A percentile compares a stretch with the other conserved stretches of the same genome.
These are phyloP conservation scores for Nomada ferruginata DNA, from an alignment of 2,888 invertebrate genomes.

Conservation along the genomic window DNA sequence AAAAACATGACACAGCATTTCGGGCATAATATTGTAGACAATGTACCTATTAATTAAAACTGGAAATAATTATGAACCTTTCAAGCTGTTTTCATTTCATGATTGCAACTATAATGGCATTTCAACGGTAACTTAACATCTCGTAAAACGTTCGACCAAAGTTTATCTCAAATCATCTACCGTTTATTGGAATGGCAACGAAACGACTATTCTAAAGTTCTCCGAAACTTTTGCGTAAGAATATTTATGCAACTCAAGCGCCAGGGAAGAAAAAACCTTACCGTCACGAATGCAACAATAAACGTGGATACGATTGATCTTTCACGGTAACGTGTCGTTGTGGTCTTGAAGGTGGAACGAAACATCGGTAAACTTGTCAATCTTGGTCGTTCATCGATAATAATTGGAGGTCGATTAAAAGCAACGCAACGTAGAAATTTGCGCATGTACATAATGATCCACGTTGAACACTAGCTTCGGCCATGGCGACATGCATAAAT, in stretches of 20 bases:
- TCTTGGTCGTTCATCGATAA: not conserved
- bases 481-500: slow-evolving; percentile 51
- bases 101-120: too few species aligned
- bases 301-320: not conserved
- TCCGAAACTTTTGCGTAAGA: slow-evolving; percentile 38
- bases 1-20: not conserved
- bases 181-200: not conserved
- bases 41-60: too few species aligned
- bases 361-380: slow-evolving; percentile 5
- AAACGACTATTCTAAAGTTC: slow-evolving; percentile 3
- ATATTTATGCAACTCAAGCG: slow-evolving; percentile 31
- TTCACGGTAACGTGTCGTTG: not conserved
- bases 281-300: not conserved
- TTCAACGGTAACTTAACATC: not conserved
- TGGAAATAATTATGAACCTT: not conserved
- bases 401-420: slow-evolving; percentile 20
- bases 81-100: too few species aligned
- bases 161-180: not conserved
- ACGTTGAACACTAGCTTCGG: slow-evolving; percentile 9
- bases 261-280: not conserved
- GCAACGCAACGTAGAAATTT: not conserved
- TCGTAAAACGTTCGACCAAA: not conserved
- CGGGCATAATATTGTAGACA: too few species aligned
- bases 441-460: not conserved
- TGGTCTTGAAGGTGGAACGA: not conserved